Percentiles rank a stretch among this genome's conserved stretches.
These are phyloP conservation scores for Noctua fimbriata DNA, from an alignment of 2,888 invertebrate genomes.

Conservation along the genomic window DNA sequence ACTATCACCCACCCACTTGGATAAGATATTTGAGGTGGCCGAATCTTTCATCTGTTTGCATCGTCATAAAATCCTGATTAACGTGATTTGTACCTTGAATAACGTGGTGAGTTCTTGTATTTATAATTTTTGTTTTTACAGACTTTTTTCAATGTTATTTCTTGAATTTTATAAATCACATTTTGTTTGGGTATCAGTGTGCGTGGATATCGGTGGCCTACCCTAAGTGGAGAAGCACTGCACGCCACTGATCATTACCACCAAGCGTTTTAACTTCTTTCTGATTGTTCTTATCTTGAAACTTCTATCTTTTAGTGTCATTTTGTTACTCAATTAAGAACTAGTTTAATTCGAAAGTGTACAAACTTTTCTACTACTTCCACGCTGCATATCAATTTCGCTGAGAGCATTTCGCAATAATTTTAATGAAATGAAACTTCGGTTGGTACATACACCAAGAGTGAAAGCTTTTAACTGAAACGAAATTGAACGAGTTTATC, in stretches of 20 bases:
- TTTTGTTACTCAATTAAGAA: background rate
- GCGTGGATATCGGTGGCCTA: too few relatives aligned
- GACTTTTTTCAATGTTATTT: too few relatives aligned
- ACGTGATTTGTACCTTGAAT: too few relatives aligned
- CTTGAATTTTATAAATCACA: too few relatives aligned
- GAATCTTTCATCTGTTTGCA: too few relatives aligned
- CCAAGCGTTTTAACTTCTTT: background rate
- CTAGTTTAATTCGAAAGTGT: background rate
- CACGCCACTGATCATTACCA: background rate
- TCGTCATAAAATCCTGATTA: too few relatives aligned
- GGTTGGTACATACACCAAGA: conserved; percentile 1
- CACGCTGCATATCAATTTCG: background rate
- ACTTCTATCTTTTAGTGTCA: background rate
- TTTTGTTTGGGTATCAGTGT: too few relatives aligned
- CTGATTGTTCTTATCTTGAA: background rate
- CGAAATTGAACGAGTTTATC: conserved; percentile 10
- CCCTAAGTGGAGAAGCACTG: too few relatives aligned
- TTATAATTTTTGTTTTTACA: too few relatives aligned
- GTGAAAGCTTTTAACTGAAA: conserved; percentile 23
- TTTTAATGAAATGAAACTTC: background rate
- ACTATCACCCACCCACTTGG: too few relatives aligned
- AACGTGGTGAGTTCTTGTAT: too few relatives aligned
- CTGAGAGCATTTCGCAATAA: background rate
- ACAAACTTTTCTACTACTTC: background rate
- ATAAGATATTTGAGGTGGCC: too few relatives aligned